These are phyloP conservation scores for Agonopterix heracliana DNA, from an alignment of 2,888 invertebrate species.

Conservation along the genomic window DNA sequence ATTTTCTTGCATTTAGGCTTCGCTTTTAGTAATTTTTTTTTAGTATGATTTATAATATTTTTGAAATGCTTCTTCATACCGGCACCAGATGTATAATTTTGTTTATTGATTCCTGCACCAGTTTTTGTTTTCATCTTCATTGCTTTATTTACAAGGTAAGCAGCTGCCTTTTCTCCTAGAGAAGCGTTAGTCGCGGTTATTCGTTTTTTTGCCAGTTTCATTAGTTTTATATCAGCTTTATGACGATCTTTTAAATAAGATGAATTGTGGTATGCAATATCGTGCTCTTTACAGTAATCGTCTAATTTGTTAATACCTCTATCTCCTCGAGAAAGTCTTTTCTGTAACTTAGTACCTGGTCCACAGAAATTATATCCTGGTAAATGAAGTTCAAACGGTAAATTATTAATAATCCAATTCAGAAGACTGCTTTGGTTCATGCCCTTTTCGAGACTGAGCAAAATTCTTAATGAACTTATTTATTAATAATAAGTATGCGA, in stretches of 20 bases:
- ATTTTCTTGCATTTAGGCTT: conserved; percentile 3
- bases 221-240: too few relatives aligned
- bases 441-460: too few relatives aligned
- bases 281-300: conserved; percentile 19
- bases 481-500: too few relatives aligned
- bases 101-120: neutral
- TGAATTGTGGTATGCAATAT: too few relatives aligned
- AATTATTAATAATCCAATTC: conserved; percentile 12
- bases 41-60: too few relatives aligned
- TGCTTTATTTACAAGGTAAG: conserved; percentile 23
- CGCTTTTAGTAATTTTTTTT: too few relatives aligned
- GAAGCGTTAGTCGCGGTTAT: neutral
- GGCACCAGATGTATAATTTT: neutral
- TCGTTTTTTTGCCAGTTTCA: conserved; percentile 7
- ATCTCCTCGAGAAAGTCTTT: conserved; percentile 34
- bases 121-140: conserved; percentile 32
- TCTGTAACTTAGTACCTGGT: conserved; percentile 23
- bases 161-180: conserved; percentile 29
- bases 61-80: too few relatives aligned
- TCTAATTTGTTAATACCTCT: conserved; percentile 22
- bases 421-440: conserved; percentile 4
- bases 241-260: too few relatives aligned
- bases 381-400: too few relatives aligned
- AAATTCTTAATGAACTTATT: too few relatives aligned
- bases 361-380: conserved; percentile 22